Evolutionary conservation across 2,113 vertebrate species (phyloP).

Genomic region (Grus americana): DNA sequence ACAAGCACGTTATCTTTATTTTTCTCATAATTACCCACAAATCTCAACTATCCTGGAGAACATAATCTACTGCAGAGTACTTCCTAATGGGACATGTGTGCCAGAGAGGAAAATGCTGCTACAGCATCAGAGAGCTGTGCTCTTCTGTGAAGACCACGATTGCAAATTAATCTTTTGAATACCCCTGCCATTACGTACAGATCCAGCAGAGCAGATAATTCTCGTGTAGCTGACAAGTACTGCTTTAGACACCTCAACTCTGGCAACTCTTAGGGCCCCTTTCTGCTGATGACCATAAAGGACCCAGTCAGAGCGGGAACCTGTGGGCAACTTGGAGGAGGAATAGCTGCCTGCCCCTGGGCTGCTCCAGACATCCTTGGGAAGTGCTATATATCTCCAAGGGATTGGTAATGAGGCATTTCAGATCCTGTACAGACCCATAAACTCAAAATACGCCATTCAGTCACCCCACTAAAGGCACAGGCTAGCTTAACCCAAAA

Average conservation of each 20-base stretch:
- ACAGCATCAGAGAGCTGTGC: not conserved
- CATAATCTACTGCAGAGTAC: not conserved
- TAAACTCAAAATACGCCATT: not conserved
- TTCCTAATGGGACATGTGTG: not conserved
- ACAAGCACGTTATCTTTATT: not conserved
- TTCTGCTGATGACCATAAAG: not conserved
- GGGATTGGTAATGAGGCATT: not conserved
- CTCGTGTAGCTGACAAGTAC: not conserved
- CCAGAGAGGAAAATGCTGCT: not conserved
- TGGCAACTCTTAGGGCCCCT: not conserved
- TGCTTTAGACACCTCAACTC: not conserved
- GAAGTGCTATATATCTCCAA: not conserved
- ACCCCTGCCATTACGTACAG: not conserved
- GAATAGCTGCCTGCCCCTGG: not conserved
- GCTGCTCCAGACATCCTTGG: not conserved
- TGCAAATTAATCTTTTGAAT: not conserved
- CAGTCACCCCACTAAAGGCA: not conserved
- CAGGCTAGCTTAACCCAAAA: not conserved
- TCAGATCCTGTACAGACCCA: not conserved
- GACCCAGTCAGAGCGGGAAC: not conserved
- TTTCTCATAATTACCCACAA: not conserved
- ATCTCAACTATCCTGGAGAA: not conserved
- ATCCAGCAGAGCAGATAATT: not conserved
- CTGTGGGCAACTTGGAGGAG: not conserved
- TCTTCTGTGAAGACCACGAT: not conserved